Base-by-base conservation (phyloP, 2,113 vertebrate genomes). In the Propithecus coquereli region DNA sequence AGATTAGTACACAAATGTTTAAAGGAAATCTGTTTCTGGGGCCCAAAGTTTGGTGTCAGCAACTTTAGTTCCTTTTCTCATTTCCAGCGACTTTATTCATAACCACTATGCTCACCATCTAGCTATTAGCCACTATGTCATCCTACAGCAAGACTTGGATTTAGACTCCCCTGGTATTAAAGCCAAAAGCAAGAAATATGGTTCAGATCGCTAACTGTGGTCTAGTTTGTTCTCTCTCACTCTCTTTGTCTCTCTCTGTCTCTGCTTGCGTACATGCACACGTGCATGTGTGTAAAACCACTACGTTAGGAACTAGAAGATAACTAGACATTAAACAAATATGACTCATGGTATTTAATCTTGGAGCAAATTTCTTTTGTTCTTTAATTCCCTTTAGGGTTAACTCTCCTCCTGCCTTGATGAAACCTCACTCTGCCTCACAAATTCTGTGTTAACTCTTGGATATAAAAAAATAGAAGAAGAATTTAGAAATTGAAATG, bases 31-130 rank as follows among this genome's bases (percentile, higher is more conserved):
- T 57, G 79, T 90, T 80, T 47, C 43, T 80, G 12, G 84, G 2
- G 2, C 27, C 66, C 66, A 89, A 61, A 93, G 50, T 77, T 59
- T 87, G 25, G 34, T 34, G 59, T 92, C 91, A 94, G 88, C 71
- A 66, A 96, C 57, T 95, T 92, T 71, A 76, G 37, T 97, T 96
- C 96, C 88, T 91, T 71, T 91, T 97, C 66, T 84, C 45, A 76
- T 65, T 87, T 91, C 81, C 73, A 81, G 59, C n/a, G 66, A 90
- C 45, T 86, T 81, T 17, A 76, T 95, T 95, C 68, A 90, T 30
- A 83, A 74, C 17, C 59, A 63, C 43, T 52, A 14, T 71, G 20
- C 22, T 92, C 16, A 27, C 54, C 27, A 37, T 45, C 54, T 54
- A 47, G 52, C 37, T 84, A 43, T 54, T 63, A 30, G 3, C 52